Conservation (phyloP, 2,113 vertebrate species). For the Cephalopholis sonnerati region DNA sequence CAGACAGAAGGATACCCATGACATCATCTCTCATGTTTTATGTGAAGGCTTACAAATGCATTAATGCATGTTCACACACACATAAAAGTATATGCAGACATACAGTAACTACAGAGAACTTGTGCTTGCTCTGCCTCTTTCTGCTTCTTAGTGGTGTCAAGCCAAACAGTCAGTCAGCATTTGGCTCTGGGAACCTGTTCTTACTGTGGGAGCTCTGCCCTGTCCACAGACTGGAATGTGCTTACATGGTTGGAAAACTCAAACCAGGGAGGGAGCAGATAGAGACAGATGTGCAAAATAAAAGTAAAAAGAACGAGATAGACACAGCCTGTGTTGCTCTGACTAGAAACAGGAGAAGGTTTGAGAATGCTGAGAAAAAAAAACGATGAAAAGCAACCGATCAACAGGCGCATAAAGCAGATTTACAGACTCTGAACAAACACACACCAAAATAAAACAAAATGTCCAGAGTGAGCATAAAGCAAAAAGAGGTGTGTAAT, state of each 20-base stretch:
- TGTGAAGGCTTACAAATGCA: conserved; percentile 4
- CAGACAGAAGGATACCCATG: conserved; percentile 17
- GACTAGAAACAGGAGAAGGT: not conserved
- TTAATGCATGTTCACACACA: conserved; percentile 2
- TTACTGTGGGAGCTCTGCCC: conserved; percentile 66
- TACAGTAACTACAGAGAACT: not conserved
- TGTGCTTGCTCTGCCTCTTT: conserved; percentile 2
- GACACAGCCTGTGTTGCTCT: not conserved
- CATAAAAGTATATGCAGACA: not conserved
- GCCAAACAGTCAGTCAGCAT: conserved; percentile 51
- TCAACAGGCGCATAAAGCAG: not conserved
- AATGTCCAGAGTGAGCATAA: not conserved
- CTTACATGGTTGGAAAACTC: conserved; percentile 81
- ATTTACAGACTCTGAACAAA: conserved; percentile 16
- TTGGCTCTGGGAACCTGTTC: conserved; percentile 68
- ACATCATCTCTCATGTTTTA: not conserved
- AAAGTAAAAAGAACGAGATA: not conserved
- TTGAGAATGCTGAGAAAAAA: conserved; percentile 6
- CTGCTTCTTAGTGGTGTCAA: conserved; percentile 18
- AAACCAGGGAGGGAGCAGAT: conserved; percentile 53
- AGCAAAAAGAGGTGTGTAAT: conserved; percentile 13
- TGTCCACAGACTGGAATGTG: conserved; percentile 80
- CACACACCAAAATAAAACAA: not conserved
- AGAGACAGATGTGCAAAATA: conserved; percentile 60
- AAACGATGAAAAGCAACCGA: not conserved